Evolutionary conservation across 2,797 vertebrate species (phyloP), one percentile per base, ranked within the genome.

Genomic region (Acrossocheilus wenchowensis): DNA sequence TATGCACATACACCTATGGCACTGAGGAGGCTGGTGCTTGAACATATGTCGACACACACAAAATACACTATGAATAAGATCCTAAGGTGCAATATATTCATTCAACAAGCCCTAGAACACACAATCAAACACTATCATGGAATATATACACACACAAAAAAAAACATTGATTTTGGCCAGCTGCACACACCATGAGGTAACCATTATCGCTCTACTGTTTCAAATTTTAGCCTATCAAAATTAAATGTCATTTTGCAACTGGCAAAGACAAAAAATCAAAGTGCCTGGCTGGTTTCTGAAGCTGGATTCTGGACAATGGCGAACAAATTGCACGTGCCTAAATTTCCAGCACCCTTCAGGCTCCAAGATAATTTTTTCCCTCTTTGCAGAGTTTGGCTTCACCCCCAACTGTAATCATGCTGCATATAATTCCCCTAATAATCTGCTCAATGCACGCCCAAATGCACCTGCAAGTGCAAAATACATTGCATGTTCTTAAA

Each of bases 161-260:
- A 30, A 60, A 72, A 74, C 10, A n/a, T 23, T 77, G 4, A 45
- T 74, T 45, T 83, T 90, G 78, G 78, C 81, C 60, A 66, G 72
- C 71, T 52, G 30, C 52, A 41, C 6, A 14, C 17, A 17, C 12
- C 82, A 86, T 82, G 69, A 86, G 68, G 73, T 73, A 82, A 87
- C 80, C 48, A 77, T 87, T 72, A 80, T 45, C 26, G 19, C 54
- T 62, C 43, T 79, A 85, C 84, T 86, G 79, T 62, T 83, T 77
- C 19, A 10, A 12, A 54, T 64, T 83, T 39, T 52, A 60, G 21
- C 77, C 23, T 15, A 54, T n/a, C 64, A 19, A 80, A 66, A 90
- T 72, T 12, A 45, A 75, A 75, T 72, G 69, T 80, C 17, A 82
- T 45, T 83, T 81, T 71, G 30, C 45, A 87, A 69, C 60, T 12